These are phyloP conservation scores for Sebastes matsubarae DNA, from an alignment of 2,797 vertebrate species.

Conservation along the genomic window DNA sequence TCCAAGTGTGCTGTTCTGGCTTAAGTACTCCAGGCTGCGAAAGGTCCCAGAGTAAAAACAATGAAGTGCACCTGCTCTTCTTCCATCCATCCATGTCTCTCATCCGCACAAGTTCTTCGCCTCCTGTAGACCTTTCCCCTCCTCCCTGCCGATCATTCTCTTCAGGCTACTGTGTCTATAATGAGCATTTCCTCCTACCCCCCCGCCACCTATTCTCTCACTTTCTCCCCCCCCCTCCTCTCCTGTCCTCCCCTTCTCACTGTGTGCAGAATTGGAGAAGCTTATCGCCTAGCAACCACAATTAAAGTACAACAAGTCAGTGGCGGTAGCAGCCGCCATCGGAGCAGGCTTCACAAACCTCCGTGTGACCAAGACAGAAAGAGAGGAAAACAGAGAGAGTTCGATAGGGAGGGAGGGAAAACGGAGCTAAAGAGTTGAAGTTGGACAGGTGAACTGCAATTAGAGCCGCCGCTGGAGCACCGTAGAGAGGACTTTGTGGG, in stretches of 20 bases:
- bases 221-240: constrained; percentile 31
- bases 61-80: constrained; percentile 31
- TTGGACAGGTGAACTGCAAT: constrained; percentile 71
- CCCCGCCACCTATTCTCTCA: constrained; percentile 56
- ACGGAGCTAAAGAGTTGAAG: constrained; percentile 49
- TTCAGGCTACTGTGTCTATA: constrained; percentile 67
- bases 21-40: neutral
- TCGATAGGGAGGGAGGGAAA: constrained; percentile 11
- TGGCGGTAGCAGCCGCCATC: constrained; percentile 72
- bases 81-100: constrained; percentile 13
- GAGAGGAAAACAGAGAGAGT: constrained; percentile 30
- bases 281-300: constrained; percentile 88
- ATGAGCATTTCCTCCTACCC: constrained; percentile 72
- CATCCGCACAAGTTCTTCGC: constrained; percentile 34
- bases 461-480: constrained; percentile 17
- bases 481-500: constrained; percentile 40
- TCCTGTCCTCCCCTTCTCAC: constrained; percentile 66
- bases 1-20: neutral
- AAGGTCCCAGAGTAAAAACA: neutral
- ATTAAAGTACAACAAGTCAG: constrained; percentile 88
- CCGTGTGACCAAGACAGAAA: constrained; percentile 48
- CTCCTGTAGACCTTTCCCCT: constrained; percentile 22
- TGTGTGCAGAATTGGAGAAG: constrained; percentile 81
- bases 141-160: constrained; percentile 48
- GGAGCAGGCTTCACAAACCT: constrained; percentile 68